Evolutionary conservation across 2,888 invertebrate species (phyloP).

Genomic region (Callimorpha dominula): DNA sequence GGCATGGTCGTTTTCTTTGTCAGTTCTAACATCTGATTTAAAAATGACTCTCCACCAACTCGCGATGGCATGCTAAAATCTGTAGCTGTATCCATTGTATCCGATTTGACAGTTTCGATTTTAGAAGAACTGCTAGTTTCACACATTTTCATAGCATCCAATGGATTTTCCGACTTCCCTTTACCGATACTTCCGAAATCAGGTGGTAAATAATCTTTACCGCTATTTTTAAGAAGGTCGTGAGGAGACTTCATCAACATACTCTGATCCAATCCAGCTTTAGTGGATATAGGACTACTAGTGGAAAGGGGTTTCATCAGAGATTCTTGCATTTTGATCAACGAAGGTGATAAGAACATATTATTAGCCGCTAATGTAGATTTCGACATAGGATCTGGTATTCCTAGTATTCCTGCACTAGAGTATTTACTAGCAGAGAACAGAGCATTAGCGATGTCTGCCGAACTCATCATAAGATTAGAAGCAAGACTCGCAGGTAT

Average conservation of each 20-base stretch:
- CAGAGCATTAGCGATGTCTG: constrained; percentile 89
- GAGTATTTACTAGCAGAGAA: constrained; percentile 90
- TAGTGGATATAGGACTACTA: constrained; percentile 84
- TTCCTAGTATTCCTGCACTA: constrained; percentile 87
- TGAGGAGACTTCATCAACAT: constrained; percentile 81
- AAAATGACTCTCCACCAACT: constrained; percentile 80
- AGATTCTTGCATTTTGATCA: constrained; percentile 90
- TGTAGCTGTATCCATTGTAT: constrained; percentile 69
- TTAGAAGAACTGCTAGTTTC: constrained; percentile 82
- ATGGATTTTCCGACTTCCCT: constrained; percentile 79
- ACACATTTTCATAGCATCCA: constrained; percentile 75
- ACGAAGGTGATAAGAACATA: constrained; percentile 91
- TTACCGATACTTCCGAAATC: constrained; percentile 86
- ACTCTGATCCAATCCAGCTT: constrained; percentile 78
- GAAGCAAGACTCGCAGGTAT: constrained; percentile 86
- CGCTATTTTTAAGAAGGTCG: constrained; percentile 73
- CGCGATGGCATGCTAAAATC: constrained; percentile 83
- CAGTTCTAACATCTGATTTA: constrained; percentile 84
- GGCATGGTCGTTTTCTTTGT: constrained; percentile 85
- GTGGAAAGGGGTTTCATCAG: constrained; percentile 87
- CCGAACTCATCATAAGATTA: constrained; percentile 88
- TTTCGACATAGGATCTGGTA: constrained; percentile 92
- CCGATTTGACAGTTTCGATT: constrained; percentile 78
- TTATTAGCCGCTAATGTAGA: constrained; percentile 92
- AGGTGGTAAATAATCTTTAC: constrained; percentile 83